phyloP scores from a whole-genome alignment of 2,797 vertebrate genomes.

The Muscicapa comitata region DNA sequence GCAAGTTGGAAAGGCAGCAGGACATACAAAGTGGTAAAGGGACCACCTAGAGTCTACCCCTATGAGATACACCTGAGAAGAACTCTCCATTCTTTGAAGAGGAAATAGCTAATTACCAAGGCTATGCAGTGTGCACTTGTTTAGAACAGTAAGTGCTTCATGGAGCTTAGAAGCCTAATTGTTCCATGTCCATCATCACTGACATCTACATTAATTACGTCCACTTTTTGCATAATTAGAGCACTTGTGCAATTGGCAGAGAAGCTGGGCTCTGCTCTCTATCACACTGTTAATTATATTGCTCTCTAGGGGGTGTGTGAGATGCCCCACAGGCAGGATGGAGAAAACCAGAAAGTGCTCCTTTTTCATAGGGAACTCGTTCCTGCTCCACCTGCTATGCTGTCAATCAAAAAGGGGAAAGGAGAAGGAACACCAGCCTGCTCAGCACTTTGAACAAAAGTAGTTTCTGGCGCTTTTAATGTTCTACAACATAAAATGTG shows the following conservation, averaged over 20 bases:
- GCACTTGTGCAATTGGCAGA: not conserved
- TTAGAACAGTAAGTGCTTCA: not conserved
- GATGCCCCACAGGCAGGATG: not conserved
- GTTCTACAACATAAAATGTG: not conserved
- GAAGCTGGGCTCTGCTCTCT: not conserved
- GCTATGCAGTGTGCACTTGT: not conserved
- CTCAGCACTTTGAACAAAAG: not conserved
- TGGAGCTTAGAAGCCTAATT: not conserved
- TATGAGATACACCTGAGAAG: not conserved
- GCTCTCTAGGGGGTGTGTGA: not conserved
- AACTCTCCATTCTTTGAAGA: not conserved
- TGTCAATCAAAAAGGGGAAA: not conserved
- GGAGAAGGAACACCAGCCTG: not conserved
- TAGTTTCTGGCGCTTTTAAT: not conserved
- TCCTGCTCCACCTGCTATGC: not conserved
- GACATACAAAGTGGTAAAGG: not conserved
- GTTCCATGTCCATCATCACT: not conserved
- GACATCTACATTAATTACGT: constrained; percentile 39
- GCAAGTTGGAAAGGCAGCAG: not conserved
- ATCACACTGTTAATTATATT: not conserved
- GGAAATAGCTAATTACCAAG: not conserved
- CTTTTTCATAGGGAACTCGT: not conserved
- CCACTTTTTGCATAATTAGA: constrained; percentile 27
- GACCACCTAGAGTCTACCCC: not conserved
- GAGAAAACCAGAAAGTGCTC: not conserved